These are phyloP conservation scores for Silurus asotus DNA, from an alignment of 2,113 vertebrate genomes.

Conservation along the genomic window DNA sequence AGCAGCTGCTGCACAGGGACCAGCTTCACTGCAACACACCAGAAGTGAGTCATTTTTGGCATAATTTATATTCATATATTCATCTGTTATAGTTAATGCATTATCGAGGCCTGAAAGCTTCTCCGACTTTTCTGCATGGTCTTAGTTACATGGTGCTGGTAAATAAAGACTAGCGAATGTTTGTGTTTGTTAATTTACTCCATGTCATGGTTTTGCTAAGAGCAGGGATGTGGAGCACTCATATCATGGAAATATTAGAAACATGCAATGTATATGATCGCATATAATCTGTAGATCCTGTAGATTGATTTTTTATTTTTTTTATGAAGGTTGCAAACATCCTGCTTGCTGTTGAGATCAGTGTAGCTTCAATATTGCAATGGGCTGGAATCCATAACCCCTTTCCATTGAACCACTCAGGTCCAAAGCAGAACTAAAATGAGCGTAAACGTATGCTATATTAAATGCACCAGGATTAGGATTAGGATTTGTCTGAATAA, in stretches of 20 bases:
- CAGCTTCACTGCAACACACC: conserved; percentile 76
- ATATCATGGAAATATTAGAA: neutral
- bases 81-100: too few relatives aligned
- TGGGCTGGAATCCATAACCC: neutral
- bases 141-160: neutral
- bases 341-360: neutral
- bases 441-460: neutral
- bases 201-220: neutral
- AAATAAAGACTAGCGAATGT: neutral
- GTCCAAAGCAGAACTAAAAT: neutral
- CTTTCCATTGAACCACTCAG: too few relatives aligned
- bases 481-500: neutral
- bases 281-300: neutral
- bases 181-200: neutral
- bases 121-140: neutral
- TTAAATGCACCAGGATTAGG: neutral
- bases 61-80: too few relatives aligned
- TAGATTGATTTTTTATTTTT: neutral
- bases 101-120: neutral
- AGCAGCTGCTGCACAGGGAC: conserved; percentile 74
- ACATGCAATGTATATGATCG: neutral
- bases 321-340: neutral
- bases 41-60: too few relatives aligned
- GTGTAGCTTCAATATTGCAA: neutral
- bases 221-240: neutral